phyloP scores from a whole-genome alignment of 1,140 invertebrate species.

The Phocides pigmalion region DNA sequence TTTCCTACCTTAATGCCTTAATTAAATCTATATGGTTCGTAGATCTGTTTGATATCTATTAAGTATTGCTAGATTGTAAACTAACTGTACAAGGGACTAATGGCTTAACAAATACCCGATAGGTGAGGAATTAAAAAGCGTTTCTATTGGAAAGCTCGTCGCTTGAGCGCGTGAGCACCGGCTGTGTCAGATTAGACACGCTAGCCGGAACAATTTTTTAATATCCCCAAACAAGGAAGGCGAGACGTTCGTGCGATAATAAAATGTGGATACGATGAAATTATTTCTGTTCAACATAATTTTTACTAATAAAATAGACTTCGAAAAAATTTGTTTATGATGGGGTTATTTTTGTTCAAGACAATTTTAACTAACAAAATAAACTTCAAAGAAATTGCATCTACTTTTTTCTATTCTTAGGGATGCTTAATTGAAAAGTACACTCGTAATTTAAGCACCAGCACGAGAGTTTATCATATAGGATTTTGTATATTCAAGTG shows the following conservation, averaged over 20 bases:
- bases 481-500: too few relatives aligned
- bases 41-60: too few relatives aligned
- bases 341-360: background rate
- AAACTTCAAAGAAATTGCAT: too few relatives aligned
- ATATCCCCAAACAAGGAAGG: slow-evolving; percentile 81
- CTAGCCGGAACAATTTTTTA: slow-evolving; percentile 83
- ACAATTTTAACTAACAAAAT: background rate
- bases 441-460: too few relatives aligned
- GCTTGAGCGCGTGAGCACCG: slow-evolving; percentile 58
- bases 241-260: slow-evolving; percentile 49
- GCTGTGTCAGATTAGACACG: slow-evolving; percentile 79
- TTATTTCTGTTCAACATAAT: too few relatives aligned
- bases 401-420: too few relatives aligned
- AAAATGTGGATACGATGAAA: slow-evolving; percentile 57
- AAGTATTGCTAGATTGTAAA: too few relatives aligned
- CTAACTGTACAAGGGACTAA: background rate
- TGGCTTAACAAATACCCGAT: background rate
- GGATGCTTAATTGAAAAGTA: too few relatives aligned
- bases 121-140: slow-evolving; percentile 24
- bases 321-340: too few relatives aligned
- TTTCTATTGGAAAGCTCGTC: slow-evolving; percentile 42
- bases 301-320: background rate
- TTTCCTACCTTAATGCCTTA: too few relatives aligned
- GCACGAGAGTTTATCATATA: too few relatives aligned
- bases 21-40: too few relatives aligned